Conservation (phyloP, 92 coral and sea anemone genomes). For the Palythoa grandis region DNA sequence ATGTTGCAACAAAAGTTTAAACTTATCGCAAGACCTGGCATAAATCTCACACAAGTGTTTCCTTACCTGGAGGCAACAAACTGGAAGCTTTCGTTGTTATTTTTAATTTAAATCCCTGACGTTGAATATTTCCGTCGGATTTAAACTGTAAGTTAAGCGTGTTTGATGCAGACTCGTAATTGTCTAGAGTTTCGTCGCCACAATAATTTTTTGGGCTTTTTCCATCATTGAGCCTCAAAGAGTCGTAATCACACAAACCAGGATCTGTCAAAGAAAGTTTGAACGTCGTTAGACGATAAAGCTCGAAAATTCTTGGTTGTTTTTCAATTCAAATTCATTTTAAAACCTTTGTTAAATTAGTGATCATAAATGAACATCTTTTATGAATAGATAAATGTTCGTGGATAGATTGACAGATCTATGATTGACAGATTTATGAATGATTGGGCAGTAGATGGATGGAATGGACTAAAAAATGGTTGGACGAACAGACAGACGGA, state of each 20-base stretch:
- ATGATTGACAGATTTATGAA: too few relatives aligned
- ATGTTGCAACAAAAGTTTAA: too few relatives aligned
- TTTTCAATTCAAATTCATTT: background rate
- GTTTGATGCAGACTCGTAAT: constrained; percentile 13
- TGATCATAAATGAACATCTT: too few relatives aligned
- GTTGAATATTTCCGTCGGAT: background rate
- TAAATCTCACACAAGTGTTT: too few relatives aligned
- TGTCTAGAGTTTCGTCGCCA: background rate
- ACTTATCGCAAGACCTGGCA: too few relatives aligned
- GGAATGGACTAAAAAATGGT: background rate
- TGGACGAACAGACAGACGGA: background rate
- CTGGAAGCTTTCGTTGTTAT: constrained; percentile 29
- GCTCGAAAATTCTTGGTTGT: background rate
- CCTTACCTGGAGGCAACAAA: constrained; percentile 18
- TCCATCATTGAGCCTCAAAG: constrained; percentile 12
- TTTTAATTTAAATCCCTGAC: background rate
- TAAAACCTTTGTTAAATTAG: too few relatives aligned
- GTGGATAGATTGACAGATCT: background rate
- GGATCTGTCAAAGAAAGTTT: background rate
- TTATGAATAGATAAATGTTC: background rate
- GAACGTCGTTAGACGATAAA: background rate
- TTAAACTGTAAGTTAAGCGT: constrained; percentile 10
- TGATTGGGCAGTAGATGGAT: background rate
- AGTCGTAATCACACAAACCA: constrained; percentile 14
- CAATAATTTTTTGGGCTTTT: background rate